Percentiles rank a stretch among this genome's conserved stretches.
These are phyloP conservation scores for Cotesia congregata DNA, from an alignment of 2,888 invertebrate genomes.

Conservation along the genomic window DNA sequence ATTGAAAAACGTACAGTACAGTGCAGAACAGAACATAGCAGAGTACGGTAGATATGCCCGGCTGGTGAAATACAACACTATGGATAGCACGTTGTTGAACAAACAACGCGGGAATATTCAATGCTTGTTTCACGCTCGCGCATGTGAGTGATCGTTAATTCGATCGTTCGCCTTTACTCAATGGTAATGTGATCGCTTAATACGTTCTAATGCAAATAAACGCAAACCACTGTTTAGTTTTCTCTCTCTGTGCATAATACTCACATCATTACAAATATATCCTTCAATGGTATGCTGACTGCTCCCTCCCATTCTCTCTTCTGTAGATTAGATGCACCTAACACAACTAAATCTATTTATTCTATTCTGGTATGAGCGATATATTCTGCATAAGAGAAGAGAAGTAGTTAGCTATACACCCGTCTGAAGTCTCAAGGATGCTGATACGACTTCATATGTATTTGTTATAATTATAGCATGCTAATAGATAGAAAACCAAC, in stretches of 20 bases:
- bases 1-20: neutral
- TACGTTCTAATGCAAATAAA: slow-evolving; percentile 46
- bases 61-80: slow-evolving; percentile 28
- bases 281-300: neutral
- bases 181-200: slow-evolving; percentile 48
- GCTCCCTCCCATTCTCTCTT: slow-evolving; percentile 11
- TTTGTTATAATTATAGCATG: slow-evolving; percentile 53
- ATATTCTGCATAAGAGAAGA: neutral
- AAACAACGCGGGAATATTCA: slow-evolving; percentile 38
- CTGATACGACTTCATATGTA: slow-evolving; percentile 34
- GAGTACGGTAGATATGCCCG: neutral
- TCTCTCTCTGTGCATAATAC: neutral
- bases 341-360: no score
- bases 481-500: slow-evolving; percentile 48
- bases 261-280: neutral
- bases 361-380: neutral
- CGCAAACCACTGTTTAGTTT: slow-evolving; percentile 22
- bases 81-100: slow-evolving; percentile 13
- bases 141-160: slow-evolving; percentile 42
- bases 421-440: slow-evolving; percentile 10
- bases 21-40: neutral
- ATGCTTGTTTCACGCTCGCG: slow-evolving; percentile 26
- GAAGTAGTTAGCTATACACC: slow-evolving; percentile 18
- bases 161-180: slow-evolving; percentile 41
- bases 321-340: slow-evolving; percentile 8